These are phyloP conservation scores for Aplocera efformata DNA, from an alignment of 2,888 invertebrate species.

Conservation along the genomic window DNA sequence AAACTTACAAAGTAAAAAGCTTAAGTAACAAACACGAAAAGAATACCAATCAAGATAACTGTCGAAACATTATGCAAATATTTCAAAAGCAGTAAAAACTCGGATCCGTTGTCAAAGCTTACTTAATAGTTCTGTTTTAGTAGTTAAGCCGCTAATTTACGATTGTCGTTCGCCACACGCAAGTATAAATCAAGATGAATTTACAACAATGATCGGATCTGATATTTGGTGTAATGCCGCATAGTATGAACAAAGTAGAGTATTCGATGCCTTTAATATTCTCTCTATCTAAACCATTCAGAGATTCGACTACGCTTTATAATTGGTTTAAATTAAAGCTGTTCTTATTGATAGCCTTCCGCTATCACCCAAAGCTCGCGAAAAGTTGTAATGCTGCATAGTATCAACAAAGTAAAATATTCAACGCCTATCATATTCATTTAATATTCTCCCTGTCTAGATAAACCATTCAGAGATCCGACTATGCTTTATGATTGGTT, in stretches of 20 bases:
- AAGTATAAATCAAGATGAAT: constrained; percentile 72
- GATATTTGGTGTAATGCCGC: constrained; percentile 54
- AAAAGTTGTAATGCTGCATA: constrained; percentile 54
- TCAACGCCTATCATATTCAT: no score
- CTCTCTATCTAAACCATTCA: no score
- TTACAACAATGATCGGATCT: constrained; percentile 66
- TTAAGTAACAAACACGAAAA: constrained; percentile 3
- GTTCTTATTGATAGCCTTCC: no score
- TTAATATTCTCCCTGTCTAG: no score
- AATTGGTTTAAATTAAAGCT: no score
- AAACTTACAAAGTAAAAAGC: constrained; percentile 3
- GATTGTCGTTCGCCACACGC: constrained; percentile 57
- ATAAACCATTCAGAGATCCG: no score
- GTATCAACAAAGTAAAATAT: constrained; percentile 52
- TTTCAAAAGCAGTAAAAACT: constrained; percentile 29
- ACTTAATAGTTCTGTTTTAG: constrained; percentile 41
- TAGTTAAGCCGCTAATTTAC: constrained; percentile 61
- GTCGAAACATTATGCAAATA: constrained; percentile 31
- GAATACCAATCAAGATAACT: constrained; percentile 21
- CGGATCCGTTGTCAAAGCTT: constrained; percentile 30
- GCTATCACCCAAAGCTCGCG: no score
- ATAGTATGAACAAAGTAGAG: constrained; percentile 56
- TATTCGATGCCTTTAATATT: no score
- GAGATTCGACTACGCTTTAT: no score
- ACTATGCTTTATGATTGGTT: no score